These are phyloP conservation scores for Drosophila subsilvestris DNA, from an alignment of 2,888 invertebrate genomes.

Conservation along the genomic window DNA sequence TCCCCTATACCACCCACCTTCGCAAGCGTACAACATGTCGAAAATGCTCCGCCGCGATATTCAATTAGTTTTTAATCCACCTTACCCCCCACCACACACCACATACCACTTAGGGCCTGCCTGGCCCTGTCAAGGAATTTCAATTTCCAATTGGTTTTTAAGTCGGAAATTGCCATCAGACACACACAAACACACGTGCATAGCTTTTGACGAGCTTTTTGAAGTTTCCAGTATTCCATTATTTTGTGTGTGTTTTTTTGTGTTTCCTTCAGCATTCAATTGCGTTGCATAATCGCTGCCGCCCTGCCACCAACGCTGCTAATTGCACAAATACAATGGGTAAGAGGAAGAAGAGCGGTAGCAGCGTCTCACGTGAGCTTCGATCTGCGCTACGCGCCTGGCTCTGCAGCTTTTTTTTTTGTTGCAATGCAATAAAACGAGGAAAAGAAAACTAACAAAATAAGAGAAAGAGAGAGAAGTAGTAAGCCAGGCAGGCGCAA, in stretches of 20 bases:
- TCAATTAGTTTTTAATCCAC: conserved; percentile 75
- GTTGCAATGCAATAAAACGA: conserved; percentile 20
- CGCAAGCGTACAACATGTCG: conserved; percentile 32
- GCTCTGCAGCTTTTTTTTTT: not conserved
- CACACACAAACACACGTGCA: conserved; percentile 43
- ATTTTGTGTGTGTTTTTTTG: not conserved
- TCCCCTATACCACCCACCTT: conserved; percentile 1
- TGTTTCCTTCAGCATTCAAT: conserved; percentile 12
- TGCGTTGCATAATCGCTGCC: conserved; percentile 42
- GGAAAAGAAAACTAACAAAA: conserved; percentile 14
- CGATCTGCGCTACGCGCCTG: conserved; percentile 2
- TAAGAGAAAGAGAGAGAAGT: conserved; percentile 20
- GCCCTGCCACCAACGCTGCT: not conserved
- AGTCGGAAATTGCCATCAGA: conserved; percentile 61
- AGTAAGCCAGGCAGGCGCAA: conserved; percentile 38
- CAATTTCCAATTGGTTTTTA: conserved; percentile 72
- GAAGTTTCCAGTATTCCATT: conserved; percentile 31
- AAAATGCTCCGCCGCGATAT: conserved; percentile 50
- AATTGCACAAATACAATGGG: conserved; percentile 26
- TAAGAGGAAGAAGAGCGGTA: not conserved
- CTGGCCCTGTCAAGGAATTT: conserved; percentile 58
- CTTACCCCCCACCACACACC: not conserved
- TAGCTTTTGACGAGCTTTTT: conserved; percentile 41
- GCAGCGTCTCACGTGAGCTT: conserved; percentile 22
- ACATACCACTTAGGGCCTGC: not conserved